Evolutionary conservation across 2,797 vertebrate species (phyloP).

Genomic region (Amniataba percoides): DNA sequence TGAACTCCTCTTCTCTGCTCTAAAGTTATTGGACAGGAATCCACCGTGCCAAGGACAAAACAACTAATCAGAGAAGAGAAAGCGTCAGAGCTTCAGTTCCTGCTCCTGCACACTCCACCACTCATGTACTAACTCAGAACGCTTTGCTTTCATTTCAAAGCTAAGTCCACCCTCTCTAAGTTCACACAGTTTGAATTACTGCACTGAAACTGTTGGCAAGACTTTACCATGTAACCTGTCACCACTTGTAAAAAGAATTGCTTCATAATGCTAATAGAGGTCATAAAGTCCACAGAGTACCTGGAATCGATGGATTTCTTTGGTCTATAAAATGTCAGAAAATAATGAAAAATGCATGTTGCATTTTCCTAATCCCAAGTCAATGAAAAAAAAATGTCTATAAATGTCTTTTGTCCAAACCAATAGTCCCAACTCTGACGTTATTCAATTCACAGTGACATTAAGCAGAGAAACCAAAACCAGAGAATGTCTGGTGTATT

Average conservation of each 20-base stretch:
- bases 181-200: neutral
- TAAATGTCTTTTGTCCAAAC: neutral
- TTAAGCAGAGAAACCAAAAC: neutral
- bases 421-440: neutral
- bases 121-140: too few species aligned
- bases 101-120: too few species aligned
- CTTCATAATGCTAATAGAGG: neutral
- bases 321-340: neutral
- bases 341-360: neutral
- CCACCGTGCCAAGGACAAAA: too few species aligned
- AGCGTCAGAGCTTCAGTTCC: too few species aligned
- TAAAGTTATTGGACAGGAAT: too few species aligned
- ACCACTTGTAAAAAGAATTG: neutral
- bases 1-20: too few species aligned
- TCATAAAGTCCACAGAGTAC: neutral
- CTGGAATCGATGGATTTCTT: neutral
- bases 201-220: neutral
- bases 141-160: too few species aligned
- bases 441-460: neutral
- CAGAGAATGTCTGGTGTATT: neutral
- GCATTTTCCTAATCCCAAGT: neutral
- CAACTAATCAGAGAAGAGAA: too few species aligned
- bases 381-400: neutral
- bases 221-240: neutral
- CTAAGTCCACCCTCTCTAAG: too few species aligned